These are phyloP conservation scores for Arctocebus calabarensis DNA, from an alignment of 2,797 vertebrate species.

Conservation along the genomic window DNA sequence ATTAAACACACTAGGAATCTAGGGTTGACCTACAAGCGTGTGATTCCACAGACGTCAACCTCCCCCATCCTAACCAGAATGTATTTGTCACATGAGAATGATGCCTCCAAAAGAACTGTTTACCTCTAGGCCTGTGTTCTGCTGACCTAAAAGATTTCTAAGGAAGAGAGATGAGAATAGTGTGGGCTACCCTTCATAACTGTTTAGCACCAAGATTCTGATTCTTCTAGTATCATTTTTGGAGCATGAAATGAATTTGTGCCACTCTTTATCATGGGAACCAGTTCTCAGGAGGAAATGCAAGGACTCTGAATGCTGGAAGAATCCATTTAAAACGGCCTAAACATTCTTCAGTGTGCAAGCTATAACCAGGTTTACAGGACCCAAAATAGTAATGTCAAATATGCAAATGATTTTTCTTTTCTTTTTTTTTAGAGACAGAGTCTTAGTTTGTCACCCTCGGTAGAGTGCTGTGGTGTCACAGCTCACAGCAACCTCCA, in stretches of 20 bases:
- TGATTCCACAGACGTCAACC: neutral
- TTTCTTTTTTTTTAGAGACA: too few species aligned
- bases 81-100: neutral
- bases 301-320: neutral
- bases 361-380: neutral
- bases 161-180: neutral
- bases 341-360: neutral
- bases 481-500: too few species aligned
- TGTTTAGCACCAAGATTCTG: neutral
- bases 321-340: neutral
- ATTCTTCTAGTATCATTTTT: neutral
- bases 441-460: too few species aligned
- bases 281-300: neutral
- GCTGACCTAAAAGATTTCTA: neutral
- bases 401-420: neutral
- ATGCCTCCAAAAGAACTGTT: neutral
- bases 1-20: constrained; percentile 28
- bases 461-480: too few species aligned
- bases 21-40: neutral
- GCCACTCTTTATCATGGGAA: neutral
- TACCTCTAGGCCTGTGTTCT: neutral
- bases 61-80: neutral
- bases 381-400: neutral
- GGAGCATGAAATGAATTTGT: neutral
- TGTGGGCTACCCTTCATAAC: neutral